Evolutionary conservation across 35 echinoderm and acorn worm genomes (phyloP), one percentile per base, ranked within the genome.

Genomic region (Acanthaster planci): DNA sequence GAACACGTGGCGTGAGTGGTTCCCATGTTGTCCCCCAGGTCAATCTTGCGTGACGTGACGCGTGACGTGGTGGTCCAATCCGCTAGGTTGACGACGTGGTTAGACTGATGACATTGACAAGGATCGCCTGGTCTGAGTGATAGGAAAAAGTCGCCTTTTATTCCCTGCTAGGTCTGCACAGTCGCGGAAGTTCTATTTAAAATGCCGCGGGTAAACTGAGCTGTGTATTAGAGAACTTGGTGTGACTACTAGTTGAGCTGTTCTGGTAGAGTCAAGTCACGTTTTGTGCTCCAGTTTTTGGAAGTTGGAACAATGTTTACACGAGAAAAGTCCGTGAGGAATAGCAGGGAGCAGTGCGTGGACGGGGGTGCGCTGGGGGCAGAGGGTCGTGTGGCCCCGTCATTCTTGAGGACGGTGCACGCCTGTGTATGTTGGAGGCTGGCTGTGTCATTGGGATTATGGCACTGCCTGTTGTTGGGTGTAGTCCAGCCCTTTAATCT

Each of bases 401-500:
- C 21, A 26, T 27, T 19, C 14, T 31, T 34, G 23, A 26, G 64
- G 64, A 72, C 64, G 34, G 64, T 72, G 23, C 10, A 72, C 64
- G 64, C 64, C 30, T 19, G 22, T 19, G 14, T 34, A 6, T 10
- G 64, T 10, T 72, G 64, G 64, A 72, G 64, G 29, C 10, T 72
- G 21, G 64, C 42, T n/a, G 17, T 81, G 18, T 7, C 50, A 17
- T 31, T 81, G 38, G 42, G 40, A 81, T 34, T 32, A 15, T 23
- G 51, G 17, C 52, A 44, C 18, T 52, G 39, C 8, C 59, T 29
- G 26, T 36, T 91, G 35, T 75, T 80, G 36, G 57, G 79, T 1
- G 15, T 51, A 0, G 40, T 64, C 8, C 18, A 17, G 34, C 54
- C 77, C 37, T 92, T 92, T 77, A 92, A 92, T 37, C 40, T 92